These are phyloP conservation scores for Gallinago undulata DNA, from an alignment of 2,113 vertebrate genomes.

Conservation along the genomic window DNA sequence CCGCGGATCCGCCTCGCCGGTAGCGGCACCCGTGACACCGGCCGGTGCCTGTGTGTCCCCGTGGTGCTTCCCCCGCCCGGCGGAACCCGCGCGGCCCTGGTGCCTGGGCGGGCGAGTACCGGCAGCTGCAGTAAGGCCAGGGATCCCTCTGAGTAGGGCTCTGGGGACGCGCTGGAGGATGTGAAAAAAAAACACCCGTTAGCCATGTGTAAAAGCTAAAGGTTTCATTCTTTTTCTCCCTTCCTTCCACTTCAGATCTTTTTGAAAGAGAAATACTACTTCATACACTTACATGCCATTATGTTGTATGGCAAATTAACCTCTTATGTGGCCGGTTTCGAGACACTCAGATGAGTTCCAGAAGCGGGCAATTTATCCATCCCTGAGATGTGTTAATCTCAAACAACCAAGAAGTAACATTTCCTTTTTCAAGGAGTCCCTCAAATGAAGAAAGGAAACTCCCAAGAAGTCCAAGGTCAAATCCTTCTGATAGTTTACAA, in stretches of 20 bases:
- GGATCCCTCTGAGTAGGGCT: neutral
- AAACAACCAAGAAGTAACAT: neutral
- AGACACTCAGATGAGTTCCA: neutral
- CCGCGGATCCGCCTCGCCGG: rapidly evolving
- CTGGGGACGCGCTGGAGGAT: neutral
- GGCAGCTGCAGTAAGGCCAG: neutral
- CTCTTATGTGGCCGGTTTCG: neutral
- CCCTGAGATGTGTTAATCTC: neutral
- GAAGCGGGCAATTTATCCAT: neutral
- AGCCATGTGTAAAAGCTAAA: neutral
- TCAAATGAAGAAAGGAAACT: neutral
- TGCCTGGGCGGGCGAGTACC: neutral
- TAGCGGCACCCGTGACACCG: rapidly evolving
- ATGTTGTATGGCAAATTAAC: neutral
- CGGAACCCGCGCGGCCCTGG: rapidly evolving
- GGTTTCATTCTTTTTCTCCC: neutral
- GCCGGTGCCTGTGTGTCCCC: neutral
- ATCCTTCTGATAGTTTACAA: neutral
- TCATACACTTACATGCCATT: rapidly evolving
- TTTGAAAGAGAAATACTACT: neutral
- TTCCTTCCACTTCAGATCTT: neutral
- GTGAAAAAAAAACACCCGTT: too few relatives aligned
- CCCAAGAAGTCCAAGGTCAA: neutral
- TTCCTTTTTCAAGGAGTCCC: neutral
- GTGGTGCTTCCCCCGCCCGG: neutral